phyloP scores from a whole-genome alignment of 1,140 invertebrate genomes.

The Paramacrobiotus metropolitanus region DNA sequence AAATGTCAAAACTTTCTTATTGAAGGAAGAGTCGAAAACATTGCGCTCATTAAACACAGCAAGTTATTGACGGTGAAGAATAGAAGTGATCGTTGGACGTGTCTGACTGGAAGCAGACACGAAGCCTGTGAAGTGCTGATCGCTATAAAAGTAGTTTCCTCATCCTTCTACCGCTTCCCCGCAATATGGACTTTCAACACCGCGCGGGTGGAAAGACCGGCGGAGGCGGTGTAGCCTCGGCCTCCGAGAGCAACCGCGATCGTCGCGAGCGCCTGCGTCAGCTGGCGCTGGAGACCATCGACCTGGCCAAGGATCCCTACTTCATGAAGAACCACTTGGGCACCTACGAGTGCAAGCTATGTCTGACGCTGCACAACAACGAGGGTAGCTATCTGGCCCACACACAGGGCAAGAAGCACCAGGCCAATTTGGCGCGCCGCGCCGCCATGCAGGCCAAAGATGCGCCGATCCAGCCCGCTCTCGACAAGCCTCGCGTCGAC shows the following conservation, averaged over 20 bases:
- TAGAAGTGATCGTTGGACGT: too few relatives aligned
- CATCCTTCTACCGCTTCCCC: too few relatives aligned
- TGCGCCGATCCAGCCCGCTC: slow-evolving; percentile 58
- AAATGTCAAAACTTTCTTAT: too few relatives aligned
- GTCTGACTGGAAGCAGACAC: too few relatives aligned
- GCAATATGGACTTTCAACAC: slow-evolving; percentile 98
- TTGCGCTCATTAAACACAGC: too few relatives aligned
- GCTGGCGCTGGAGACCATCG: slow-evolving; percentile 90
- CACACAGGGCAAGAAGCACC: slow-evolving; percentile 99
- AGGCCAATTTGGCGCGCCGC: slow-evolving; percentile 85
- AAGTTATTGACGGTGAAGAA: too few relatives aligned
- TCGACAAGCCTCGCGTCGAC: slow-evolving; percentile 80
- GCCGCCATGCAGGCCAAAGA: slow-evolving; percentile 98
- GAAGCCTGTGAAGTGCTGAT: too few relatives aligned
- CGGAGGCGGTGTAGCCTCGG: slow-evolving; percentile 89
- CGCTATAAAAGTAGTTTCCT: too few relatives aligned
- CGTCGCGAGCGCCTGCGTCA: slow-evolving; percentile 79
- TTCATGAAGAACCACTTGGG: slow-evolving; percentile 98
- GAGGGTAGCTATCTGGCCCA: slow-evolving; percentile 97
- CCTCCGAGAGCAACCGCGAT: slow-evolving; percentile 91
- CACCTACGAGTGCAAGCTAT: slow-evolving; percentile 95
- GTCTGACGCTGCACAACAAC: slow-evolving; percentile 94
- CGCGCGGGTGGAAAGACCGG: slow-evolving; percentile 94
- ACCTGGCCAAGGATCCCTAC: slow-evolving; percentile 94
- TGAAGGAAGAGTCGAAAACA: too few relatives aligned